Evolutionary conservation across 2,888 invertebrate genomes (phyloP).

Genomic region (Lapara coniferarum): DNA sequence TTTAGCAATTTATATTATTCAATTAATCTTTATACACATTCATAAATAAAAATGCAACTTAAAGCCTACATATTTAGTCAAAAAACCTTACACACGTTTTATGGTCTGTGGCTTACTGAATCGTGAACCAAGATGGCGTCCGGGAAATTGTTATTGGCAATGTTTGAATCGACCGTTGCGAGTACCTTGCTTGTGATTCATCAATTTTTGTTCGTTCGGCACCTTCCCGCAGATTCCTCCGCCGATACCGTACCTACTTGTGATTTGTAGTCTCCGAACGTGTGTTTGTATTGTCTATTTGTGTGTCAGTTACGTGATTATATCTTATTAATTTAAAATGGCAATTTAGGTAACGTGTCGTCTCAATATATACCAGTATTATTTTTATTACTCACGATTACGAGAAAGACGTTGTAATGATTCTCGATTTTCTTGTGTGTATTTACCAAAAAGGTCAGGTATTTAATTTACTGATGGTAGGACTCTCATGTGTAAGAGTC

Average conservation of each 20-base stretch:
- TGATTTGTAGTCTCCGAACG: conserved; percentile 37
- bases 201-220: conserved; percentile 62
- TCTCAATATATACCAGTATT: too few relatives aligned
- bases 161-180: conserved; percentile 43
- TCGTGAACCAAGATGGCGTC: conserved; percentile 68
- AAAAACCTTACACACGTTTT: conserved; percentile 18
- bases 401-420: too few relatives aligned
- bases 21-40: neutral
- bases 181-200: conserved; percentile 49
- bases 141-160: conserved; percentile 68
- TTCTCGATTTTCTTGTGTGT: too few relatives aligned
- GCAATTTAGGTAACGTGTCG: conserved; percentile 22
- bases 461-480: too few relatives aligned
- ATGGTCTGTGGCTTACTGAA: conserved; percentile 51
- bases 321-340: conserved; percentile 36
- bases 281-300: conserved; percentile 51
- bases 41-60: too few relatives aligned
- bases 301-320: conserved; percentile 39
- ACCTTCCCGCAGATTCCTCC: conserved; percentile 48
- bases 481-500: too few relatives aligned
- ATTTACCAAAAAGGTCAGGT: too few relatives aligned
- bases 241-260: conserved; percentile 36
- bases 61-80: too few relatives aligned
- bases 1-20: neutral
- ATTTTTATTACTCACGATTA: too few relatives aligned